Conservation (phyloP, 53 echinoderm and acorn worm genomes). For the Crossaster papposus region DNA sequence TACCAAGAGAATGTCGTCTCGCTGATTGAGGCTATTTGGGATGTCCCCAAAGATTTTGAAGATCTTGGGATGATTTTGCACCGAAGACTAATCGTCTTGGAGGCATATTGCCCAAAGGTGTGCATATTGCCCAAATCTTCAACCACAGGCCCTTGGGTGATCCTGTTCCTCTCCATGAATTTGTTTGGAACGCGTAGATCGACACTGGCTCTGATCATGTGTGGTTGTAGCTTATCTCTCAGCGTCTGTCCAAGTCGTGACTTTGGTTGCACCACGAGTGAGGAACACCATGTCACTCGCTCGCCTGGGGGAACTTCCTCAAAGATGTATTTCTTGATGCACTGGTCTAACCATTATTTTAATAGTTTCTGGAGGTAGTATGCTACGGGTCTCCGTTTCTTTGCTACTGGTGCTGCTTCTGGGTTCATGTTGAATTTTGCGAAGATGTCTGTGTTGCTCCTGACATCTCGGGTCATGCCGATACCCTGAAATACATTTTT, state of each 20-base stretch:
- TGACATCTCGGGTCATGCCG: conserved; percentile 44
- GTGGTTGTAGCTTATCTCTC: conserved; percentile 56
- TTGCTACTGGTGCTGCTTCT: conserved; percentile 62
- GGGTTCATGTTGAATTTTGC: conserved; percentile 63
- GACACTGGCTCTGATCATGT: conserved; percentile 59
- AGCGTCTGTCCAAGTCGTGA: conserved; percentile 55
- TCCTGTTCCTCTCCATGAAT: conserved; percentile 62
- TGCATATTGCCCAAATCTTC: conserved; percentile 70
- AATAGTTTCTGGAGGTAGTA: conserved; percentile 67
- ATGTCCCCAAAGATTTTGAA: conserved; percentile 70
- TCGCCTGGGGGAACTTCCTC: conserved; percentile 56
- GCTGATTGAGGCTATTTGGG: conserved; percentile 63
- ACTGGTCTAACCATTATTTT: conserved; percentile 59
- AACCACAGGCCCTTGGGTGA: conserved; percentile 62
- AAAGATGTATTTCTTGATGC: conserved; percentile 63
- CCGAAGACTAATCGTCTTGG: conserved; percentile 71
- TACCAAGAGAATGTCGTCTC: conserved; percentile 69
- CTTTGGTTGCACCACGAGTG: conserved; percentile 74
- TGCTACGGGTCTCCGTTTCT: conserved; percentile 69
- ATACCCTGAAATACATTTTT: conserved; percentile 62
- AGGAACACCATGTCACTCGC: conserved; percentile 64
- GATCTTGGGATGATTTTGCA: conserved; percentile 69
- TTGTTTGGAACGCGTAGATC: conserved; percentile 75
- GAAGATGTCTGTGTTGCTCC: conserved; percentile 56
- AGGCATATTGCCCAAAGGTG: conserved; percentile 71